Percentiles rank a stretch among this genome's conserved stretches.
These are phyloP conservation scores for Salarias fasciatus DNA, from an alignment of 2,797 vertebrate genomes.

Conservation along the genomic window DNA sequence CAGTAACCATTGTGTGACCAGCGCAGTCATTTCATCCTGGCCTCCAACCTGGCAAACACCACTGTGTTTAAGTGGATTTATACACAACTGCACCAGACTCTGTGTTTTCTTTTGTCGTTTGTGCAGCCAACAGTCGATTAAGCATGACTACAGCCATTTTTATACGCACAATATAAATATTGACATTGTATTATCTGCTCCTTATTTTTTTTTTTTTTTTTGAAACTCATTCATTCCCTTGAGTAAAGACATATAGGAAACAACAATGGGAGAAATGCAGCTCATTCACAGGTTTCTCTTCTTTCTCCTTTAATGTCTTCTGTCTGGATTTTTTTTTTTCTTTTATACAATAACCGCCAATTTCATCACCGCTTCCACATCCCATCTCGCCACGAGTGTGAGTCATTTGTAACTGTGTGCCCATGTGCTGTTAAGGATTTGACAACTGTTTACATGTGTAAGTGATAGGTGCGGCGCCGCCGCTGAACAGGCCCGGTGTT, in stretches of 20 bases:
- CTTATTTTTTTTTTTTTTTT: constrained; percentile 20
- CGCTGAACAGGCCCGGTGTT: constrained; percentile 58
- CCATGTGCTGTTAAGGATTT: constrained; percentile 59
- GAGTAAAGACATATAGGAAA: constrained; percentile 4
- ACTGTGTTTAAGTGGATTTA: constrained; percentile 61
- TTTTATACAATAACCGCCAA: constrained; percentile 41
- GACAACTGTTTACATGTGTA: constrained; percentile 77
- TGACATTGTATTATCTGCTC: neutral
- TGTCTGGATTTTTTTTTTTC: constrained; percentile 4
- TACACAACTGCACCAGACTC: constrained; percentile 41
- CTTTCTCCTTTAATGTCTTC: constrained; percentile 14
- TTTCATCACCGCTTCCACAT: constrained; percentile 34
- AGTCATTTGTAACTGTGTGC: constrained; percentile 52
- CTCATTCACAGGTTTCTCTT: constrained; percentile 19
- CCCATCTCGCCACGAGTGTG: constrained; percentile 46
- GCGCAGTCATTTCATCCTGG: constrained; percentile 81
- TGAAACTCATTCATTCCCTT: constrained; percentile 17
- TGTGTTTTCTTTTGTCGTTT: constrained; percentile 31
- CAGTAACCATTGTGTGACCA: constrained; percentile 81
- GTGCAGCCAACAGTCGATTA: constrained; percentile 35
- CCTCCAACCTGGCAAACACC: constrained; percentile 81
- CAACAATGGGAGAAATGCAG: constrained; percentile 21
- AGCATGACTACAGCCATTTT: constrained; percentile 28
- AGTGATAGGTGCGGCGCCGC: constrained; percentile 64
- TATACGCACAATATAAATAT: constrained; percentile 18